Evolutionary conservation across 2,888 invertebrate species (phyloP).

Genomic region (Eupithecia dodoneata): DNA sequence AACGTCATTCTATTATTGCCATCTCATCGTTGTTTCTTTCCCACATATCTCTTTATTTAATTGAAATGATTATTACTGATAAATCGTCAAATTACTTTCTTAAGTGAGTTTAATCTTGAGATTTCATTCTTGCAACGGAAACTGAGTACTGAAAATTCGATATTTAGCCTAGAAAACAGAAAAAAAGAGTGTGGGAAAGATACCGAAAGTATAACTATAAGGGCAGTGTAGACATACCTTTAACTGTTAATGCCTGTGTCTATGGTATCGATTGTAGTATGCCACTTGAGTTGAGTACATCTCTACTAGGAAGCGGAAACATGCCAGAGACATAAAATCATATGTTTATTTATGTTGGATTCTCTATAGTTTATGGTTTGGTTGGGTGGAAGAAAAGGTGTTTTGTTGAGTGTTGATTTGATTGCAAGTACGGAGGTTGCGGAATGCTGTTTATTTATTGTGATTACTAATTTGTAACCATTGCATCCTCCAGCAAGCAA

Average conservation of each 20-base stretch:
- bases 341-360: slow-evolving; percentile 82
- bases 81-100: neutral
- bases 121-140: neutral
- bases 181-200: neutral
- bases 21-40: slow-evolving; percentile 31
- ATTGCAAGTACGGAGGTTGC: slow-evolving; percentile 72
- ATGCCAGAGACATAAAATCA: slow-evolving; percentile 64
- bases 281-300: slow-evolving; percentile 2
- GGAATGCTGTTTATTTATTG: slow-evolving; percentile 81
- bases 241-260: slow-evolving; percentile 2
- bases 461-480: slow-evolving; percentile 70
- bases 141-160: neutral
- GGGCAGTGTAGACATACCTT: neutral
- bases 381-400: slow-evolving; percentile 73
- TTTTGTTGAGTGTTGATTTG: slow-evolving; percentile 74
- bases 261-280: slow-evolving; percentile 11
- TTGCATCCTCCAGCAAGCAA: slow-evolving; percentile 63
- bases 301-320: slow-evolving; percentile 54
- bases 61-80: neutral
- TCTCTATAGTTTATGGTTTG: slow-evolving; percentile 77
- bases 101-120: too few species aligned
- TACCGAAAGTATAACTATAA: neutral
- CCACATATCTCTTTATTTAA: neutral
- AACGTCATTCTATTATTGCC: slow-evolving; percentile 58
- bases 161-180: neutral